Evolutionary conservation across 2,888 invertebrate species (phyloP).

Genomic region (Leptopterna dolabrata): DNA sequence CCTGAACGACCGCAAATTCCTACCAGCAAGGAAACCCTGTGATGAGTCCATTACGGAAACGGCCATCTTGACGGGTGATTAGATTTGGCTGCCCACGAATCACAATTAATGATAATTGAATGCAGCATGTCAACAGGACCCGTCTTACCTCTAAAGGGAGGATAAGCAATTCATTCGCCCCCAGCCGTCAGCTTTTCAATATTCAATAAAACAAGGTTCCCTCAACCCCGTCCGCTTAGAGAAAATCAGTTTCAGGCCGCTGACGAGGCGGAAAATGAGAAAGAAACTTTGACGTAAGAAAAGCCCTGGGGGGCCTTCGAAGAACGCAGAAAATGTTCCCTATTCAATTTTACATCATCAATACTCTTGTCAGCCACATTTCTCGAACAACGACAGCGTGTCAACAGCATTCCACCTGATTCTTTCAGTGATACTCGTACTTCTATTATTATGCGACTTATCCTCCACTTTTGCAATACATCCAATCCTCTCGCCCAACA

Average conservation of each 20-base stretch:
- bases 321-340: not conserved
- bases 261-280: conserved; percentile 11
- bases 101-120: conserved; percentile 42
- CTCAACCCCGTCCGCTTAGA: not conserved
- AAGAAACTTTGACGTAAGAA: not conserved
- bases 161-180: not conserved
- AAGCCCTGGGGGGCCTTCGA: not conserved
- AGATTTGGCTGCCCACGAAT: conserved; percentile 33
- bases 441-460: too few species aligned
- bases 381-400: not conserved
- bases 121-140: conserved; percentile 19
- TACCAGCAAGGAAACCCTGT: not conserved
- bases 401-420: not conserved
- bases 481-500: too few species aligned
- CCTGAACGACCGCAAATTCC: conserved; percentile 14
- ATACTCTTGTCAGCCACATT: not conserved
- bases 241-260: not conserved
- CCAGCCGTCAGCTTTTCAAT: not conserved
- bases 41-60: conserved; percentile 22
- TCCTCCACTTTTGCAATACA: too few species aligned
- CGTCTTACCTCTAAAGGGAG: not conserved
- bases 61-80: conserved; percentile 38
- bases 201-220: not conserved
- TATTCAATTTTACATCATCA: conserved; percentile 3
- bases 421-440: not conserved